Base-by-base conservation (phyloP, 2,113 vertebrate species). In the Callospermophilus lateralis region DNA sequence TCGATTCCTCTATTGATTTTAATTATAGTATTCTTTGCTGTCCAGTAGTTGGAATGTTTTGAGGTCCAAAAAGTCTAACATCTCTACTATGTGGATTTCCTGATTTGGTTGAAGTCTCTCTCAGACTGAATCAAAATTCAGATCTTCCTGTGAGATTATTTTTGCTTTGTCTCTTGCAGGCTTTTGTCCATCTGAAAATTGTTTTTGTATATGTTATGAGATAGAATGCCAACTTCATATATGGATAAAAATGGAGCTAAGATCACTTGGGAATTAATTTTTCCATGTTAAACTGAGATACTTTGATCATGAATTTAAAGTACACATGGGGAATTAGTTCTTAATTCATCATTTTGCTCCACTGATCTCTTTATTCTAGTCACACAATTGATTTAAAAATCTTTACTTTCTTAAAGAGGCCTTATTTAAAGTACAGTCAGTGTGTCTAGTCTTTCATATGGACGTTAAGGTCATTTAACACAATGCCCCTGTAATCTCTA, bases 161-260 rank as follows among this genome's bases (percentile, higher is more conserved):
- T 85, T 63, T 80, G 26, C 9, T 93, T 91, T 63, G 37, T 74
- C 37, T 45, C 73, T 68, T 30, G 53, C 22, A 94, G 61, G 30
- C 30, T 22, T 89, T 95, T 79, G 34, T 89, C 72, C 73, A 94
- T 67, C 24, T 80, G 48, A 95, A 95, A 93, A 86, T 48, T 58
- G 68, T 74, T 79, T 84, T 85, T 37, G 45, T 80, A 79, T 85
- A 30, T 85, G 55, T 8, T 79, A 17, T 51, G 26, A 89, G 55
- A 95, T 58, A 84, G 39, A 72, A 22, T 67, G 67, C 55, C 55
- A 80, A 68, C 55, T 85, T 93, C 16, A 84, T 92, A 74, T 42
- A n/a, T 81, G 34, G 58, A 86, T 90, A 81, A 80, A 89, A 81
- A 19, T 26, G 42, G 61, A 85, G 72, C 65, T 68, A 79, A 89